phyloP scores from a whole-genome alignment of 2,113 vertebrate species.

The Limanda limanda region DNA sequence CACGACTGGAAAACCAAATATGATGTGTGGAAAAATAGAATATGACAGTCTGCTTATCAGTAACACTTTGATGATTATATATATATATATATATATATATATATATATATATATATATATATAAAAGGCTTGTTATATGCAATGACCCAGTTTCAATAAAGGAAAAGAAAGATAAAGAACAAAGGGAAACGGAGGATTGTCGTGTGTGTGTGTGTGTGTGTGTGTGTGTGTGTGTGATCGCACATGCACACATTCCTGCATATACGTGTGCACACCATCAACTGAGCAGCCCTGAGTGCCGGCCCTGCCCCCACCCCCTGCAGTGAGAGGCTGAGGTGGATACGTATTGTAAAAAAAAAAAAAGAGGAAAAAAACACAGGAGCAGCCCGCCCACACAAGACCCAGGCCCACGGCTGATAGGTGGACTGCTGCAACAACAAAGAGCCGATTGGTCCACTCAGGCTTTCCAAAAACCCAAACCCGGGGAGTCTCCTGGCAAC shows the following conservation, averaged over 20 bases:
- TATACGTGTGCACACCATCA: conserved; percentile 10
- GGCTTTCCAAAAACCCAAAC: conserved; percentile 60
- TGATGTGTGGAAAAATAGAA: conserved; percentile 10
- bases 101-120: too few relatives aligned
- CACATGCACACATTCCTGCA: conserved; percentile 4
- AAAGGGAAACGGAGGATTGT: conserved; percentile 2
- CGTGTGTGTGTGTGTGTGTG: background rate
- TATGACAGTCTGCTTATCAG: background rate
- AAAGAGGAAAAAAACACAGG: conserved; percentile 17
- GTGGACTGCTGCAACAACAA: conserved; percentile 58
- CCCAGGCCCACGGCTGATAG: conserved; percentile 61
- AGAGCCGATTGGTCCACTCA: conserved; percentile 65
- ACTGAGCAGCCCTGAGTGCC: conserved; percentile 11
- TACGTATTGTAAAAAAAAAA: conserved; percentile 35
- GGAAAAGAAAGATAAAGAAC: background rate
- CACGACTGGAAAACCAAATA: conserved; percentile 11
- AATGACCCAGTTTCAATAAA: background rate
- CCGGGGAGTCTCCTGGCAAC: conserved; percentile 74
- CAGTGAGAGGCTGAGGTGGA: conserved; percentile 25
- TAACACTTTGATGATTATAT: background rate
- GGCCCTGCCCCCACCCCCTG: conserved; percentile 44
- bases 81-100: background rate
- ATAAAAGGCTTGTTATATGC: background rate
- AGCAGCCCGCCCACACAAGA: conserved; percentile 68
- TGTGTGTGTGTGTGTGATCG: background rate